Evolutionary conservation across 1,140 invertebrate species (phyloP).

Genomic region (Hyles vespertilio): DNA sequence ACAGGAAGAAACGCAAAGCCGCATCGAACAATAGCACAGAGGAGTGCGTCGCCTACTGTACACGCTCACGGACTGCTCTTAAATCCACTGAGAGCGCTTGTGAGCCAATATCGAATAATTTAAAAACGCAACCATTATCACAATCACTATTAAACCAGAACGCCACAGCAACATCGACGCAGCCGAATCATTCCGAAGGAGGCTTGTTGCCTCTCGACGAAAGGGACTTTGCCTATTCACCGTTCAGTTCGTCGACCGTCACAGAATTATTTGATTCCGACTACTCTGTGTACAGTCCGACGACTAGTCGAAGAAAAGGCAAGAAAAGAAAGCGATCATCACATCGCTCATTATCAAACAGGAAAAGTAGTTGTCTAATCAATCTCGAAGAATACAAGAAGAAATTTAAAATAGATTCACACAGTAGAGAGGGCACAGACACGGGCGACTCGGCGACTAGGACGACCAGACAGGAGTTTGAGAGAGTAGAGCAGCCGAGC

Average conservation of each 20-base stretch:
- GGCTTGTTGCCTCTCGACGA: slow-evolving; percentile 70
- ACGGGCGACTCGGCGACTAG: slow-evolving; percentile 14
- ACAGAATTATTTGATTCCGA: slow-evolving; percentile 71
- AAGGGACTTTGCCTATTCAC: slow-evolving; percentile 71
- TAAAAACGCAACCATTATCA: slow-evolving; percentile 36
- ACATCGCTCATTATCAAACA: slow-evolving; percentile 59
- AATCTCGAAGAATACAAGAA: slow-evolving; percentile 57
- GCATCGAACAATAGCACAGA: slow-evolving; percentile 39
- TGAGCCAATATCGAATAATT: slow-evolving; percentile 48
- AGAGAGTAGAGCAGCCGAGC: slow-evolving; percentile 28
- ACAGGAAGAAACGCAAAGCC: slow-evolving; percentile 60
- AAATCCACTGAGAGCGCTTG: slow-evolving; percentile 63
- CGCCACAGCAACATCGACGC: slow-evolving; percentile 37
- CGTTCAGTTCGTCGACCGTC: slow-evolving; percentile 72
- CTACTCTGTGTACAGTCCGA: slow-evolving; percentile 72
- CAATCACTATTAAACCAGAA: slow-evolving; percentile 35
- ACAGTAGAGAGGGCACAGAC: slow-evolving; percentile 42
- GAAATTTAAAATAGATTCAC: slow-evolving; percentile 60
- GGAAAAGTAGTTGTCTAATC: slow-evolving; percentile 52
- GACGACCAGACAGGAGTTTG: slow-evolving; percentile 41
- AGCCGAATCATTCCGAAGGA: slow-evolving; percentile 48
- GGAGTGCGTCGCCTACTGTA: slow-evolving; percentile 66
- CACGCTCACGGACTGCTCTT: slow-evolving; percentile 70
- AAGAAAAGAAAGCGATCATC: slow-evolving; percentile 66
- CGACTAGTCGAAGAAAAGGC: slow-evolving; percentile 53